These are phyloP conservation scores for Nothocercus nigrocapillus DNA, from an alignment of 2,113 vertebrate species.

Conservation along the genomic window DNA sequence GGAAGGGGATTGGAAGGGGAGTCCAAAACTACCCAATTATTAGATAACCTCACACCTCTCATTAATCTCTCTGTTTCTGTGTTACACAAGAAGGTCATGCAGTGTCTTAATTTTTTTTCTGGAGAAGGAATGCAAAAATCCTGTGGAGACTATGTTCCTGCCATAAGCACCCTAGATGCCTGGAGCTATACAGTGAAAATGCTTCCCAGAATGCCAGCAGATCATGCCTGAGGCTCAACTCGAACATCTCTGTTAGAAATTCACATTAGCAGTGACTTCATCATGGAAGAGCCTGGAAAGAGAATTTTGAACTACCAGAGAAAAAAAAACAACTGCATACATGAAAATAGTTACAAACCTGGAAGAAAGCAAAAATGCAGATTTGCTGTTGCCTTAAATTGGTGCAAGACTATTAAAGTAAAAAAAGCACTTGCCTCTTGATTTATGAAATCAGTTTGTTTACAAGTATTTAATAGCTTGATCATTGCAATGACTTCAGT, in stretches of 20 bases:
- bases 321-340: not conserved
- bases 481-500: not conserved
- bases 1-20: not conserved
- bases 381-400: not conserved
- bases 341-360: not conserved
- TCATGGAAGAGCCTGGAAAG: not conserved
- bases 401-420: not conserved
- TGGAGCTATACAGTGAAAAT: not conserved
- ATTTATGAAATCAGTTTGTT: not conserved
- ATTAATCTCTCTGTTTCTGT: not conserved
- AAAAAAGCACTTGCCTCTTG: not conserved
- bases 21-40: not conserved
- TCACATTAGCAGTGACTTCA: not conserved
- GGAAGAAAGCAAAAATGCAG: not conserved
- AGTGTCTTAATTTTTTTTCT: not conserved
- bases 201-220: not conserved
- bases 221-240: not conserved
- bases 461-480: not conserved
- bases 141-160: not conserved
- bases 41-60: not conserved
- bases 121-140: not conserved
- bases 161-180: not conserved
- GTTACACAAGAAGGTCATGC: not conserved
- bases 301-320: not conserved
- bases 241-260: not conserved